These are phyloP conservation scores for Ephialtes manifestator DNA, from an alignment of 2,888 invertebrate genomes.

Conservation along the genomic window DNA sequence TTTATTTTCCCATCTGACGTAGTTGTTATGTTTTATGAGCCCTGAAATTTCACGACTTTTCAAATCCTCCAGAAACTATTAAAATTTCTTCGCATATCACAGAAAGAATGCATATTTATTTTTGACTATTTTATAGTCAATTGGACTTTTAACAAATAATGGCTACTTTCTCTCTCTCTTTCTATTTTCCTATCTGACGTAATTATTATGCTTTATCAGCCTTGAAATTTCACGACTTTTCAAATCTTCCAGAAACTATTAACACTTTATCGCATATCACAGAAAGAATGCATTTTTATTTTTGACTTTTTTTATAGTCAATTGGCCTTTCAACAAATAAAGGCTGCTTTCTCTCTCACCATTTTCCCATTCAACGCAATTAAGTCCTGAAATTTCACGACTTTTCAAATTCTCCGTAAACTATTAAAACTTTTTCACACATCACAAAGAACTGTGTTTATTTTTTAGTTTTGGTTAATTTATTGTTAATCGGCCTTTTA, in stretches of 20 bases:
- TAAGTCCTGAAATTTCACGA: not conserved
- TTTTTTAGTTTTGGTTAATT: not conserved
- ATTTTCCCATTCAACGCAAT: too few species aligned
- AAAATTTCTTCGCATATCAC: not conserved
- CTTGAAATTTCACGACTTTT: not conserved
- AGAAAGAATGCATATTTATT: not conserved
- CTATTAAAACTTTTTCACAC: not conserved
- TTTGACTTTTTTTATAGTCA: too few species aligned
- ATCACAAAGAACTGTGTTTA: too few species aligned
- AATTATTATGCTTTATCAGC: too few species aligned
- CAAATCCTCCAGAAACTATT: not conserved
- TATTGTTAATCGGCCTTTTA: too few species aligned
- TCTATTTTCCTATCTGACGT: too few species aligned
- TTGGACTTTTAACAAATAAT: too few species aligned
- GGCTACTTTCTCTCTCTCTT: too few species aligned
- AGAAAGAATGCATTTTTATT: too few species aligned
- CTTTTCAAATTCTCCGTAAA: not conserved
- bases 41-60: not conserved
- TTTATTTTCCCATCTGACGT: not conserved
- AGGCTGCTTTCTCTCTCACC: not conserved
- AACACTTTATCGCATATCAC: not conserved
- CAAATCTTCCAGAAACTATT: not conserved
- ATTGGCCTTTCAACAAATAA: constrained; percentile 14
- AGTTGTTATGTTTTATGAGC: not conserved
- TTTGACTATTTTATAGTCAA: too few species aligned